These are phyloP conservation scores for Muscicapa adusta DNA, from an alignment of 2,113 vertebrate species.

Conservation along the genomic window DNA sequence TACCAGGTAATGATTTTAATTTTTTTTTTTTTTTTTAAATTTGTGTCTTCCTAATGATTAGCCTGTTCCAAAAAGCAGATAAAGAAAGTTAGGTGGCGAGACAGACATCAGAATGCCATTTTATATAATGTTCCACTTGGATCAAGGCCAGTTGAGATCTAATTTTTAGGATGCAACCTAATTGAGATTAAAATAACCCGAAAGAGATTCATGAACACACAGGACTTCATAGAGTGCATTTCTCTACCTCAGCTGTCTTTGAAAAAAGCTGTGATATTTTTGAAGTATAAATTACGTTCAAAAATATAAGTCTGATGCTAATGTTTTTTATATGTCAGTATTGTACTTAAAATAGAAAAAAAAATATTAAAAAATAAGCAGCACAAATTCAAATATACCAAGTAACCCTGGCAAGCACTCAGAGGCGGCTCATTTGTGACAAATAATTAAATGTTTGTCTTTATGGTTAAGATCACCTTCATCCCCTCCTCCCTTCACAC, in stretches of 20 bases:
- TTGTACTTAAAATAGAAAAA: background rate
- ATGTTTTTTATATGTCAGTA: background rate
- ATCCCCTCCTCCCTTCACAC: background rate
- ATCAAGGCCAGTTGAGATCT: background rate
- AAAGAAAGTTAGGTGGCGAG: background rate
- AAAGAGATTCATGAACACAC: background rate
- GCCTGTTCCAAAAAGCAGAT: background rate
- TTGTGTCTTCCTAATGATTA: background rate
- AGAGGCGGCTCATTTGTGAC: background rate
- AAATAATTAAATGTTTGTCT: background rate
- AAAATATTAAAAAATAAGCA: background rate
- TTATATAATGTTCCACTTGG: background rate
- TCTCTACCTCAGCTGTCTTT: background rate
- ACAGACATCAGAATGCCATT: background rate
- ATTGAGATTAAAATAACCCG: background rate
- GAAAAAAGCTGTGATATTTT: background rate
- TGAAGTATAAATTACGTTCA: background rate
- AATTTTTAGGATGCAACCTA: background rate
- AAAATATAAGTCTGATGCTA: background rate
- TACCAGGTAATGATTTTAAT: background rate
- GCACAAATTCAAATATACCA: background rate
- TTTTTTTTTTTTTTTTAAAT: background rate
- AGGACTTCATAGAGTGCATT: background rate
- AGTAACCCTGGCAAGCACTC: accelerated
- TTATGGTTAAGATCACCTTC: background rate